Percentiles rank a stretch among this genome's conserved stretches.
phyloP scores from a whole-genome alignment of 2,113 vertebrate genomes.

The Ahaetulla prasina region DNA sequence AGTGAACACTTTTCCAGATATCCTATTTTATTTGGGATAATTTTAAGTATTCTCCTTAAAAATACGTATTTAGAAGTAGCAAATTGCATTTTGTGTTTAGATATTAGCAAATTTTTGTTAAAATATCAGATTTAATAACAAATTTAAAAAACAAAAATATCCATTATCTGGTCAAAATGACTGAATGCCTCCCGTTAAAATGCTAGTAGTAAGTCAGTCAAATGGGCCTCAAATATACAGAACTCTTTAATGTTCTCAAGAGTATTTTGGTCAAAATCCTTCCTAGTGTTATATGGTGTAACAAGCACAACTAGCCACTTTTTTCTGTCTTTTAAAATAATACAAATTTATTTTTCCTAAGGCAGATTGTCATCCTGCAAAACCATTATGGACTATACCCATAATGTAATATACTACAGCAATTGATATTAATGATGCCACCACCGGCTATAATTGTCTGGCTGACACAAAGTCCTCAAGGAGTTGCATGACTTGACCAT shows the following conservation, averaged over 20 bases:
- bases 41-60: background rate
- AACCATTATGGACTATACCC: background rate
- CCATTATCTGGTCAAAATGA: background rate
- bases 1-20: background rate
- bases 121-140: background rate
- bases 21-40: background rate
- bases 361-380: background rate
- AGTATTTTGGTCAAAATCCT: background rate
- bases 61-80: background rate
- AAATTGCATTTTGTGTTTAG: background rate
- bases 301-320: fast-evolving
- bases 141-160: background rate
- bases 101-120: background rate
- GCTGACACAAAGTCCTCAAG: background rate
- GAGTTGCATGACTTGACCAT: background rate
- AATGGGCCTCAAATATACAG: background rate
- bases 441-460: background rate
- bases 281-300: background rate
- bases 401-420: background rate
- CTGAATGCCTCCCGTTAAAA: background rate
- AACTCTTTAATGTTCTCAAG: background rate
- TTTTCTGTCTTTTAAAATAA: background rate
- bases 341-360: background rate
- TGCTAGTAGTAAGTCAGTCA: background rate
- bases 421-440: background rate